Conservation (phyloP, 1,140 invertebrate species). For the Zeugodacus cucurbitae region DNA sequence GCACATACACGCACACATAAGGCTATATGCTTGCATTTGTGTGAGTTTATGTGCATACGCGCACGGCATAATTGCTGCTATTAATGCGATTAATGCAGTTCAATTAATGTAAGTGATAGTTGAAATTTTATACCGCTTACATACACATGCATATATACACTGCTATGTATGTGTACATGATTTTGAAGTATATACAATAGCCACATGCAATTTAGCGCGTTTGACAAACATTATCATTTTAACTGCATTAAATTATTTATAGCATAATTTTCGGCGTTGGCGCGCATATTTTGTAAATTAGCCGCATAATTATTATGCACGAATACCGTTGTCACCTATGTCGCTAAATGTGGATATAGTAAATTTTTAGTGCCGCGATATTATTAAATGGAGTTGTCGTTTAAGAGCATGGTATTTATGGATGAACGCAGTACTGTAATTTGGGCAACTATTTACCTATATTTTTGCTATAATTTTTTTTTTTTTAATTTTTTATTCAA, state of each 20-base stretch:
- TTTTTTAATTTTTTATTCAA: too few relatives aligned
- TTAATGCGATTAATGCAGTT: conserved; percentile 50
- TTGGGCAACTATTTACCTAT: too few relatives aligned
- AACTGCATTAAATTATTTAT: conserved; percentile 30
- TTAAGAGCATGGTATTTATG: too few relatives aligned
- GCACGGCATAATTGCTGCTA: conserved; percentile 41
- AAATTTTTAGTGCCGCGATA: background rate
- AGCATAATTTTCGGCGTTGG: conserved; percentile 43
- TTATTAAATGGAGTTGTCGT: background rate
- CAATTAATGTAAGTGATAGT: conserved; percentile 49
- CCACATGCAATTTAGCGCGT: background rate
- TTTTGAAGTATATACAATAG: background rate
- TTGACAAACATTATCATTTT: background rate
- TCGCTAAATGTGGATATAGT: background rate
- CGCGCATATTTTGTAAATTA: conserved; percentile 46
- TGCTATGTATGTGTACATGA: background rate
- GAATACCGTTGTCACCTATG: conserved; percentile 44
- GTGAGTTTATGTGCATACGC: background rate
- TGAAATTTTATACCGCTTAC: conserved; percentile 44
- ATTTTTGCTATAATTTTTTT: too few relatives aligned
- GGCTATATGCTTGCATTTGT: background rate
- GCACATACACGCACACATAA: background rate
- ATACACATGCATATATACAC: conserved; percentile 23
- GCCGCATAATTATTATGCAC: conserved; percentile 33
- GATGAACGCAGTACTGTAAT: too few relatives aligned